phyloP scores from a whole-genome alignment of 2,113 vertebrate species.

The Nyctibius bracteatus region DNA sequence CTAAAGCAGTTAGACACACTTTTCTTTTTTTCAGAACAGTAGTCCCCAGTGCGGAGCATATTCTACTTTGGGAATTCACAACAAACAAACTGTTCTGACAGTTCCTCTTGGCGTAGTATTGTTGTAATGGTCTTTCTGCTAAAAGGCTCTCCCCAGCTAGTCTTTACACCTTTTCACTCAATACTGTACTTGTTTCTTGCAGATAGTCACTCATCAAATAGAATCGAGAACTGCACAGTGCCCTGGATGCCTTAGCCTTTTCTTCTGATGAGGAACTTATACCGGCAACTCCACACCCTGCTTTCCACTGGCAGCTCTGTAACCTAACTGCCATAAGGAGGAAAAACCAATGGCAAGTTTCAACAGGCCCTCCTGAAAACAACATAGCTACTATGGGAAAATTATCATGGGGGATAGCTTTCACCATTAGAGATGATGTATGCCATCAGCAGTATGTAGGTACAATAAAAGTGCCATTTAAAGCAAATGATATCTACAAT shows the following conservation, averaged over 20 bases:
- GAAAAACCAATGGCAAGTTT: neutral
- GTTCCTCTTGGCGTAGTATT: neutral
- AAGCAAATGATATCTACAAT: neutral
- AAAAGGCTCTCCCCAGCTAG: neutral
- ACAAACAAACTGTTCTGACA: neutral
- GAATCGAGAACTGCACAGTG: accelerated
- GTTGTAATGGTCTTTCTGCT: neutral
- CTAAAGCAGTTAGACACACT: neutral
- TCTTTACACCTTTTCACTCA: neutral
- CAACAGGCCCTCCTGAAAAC: neutral
- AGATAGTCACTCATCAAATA: neutral
- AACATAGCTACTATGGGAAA: neutral
- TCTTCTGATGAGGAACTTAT: neutral
- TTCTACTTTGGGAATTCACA: neutral
- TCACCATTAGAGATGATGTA: neutral
- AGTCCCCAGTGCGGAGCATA: neutral
- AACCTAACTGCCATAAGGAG: neutral
- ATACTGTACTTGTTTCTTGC: neutral
- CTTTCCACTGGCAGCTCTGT: neutral
- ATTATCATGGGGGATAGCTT: neutral
- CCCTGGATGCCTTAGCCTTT: neutral
- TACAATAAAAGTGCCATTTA: neutral
- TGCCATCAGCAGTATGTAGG: accelerated
- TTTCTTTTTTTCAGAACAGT: neutral
- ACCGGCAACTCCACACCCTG: neutral